Conservation (phyloP, 2,888 invertebrate genomes). For the Psylliodes chrysocephalus region DNA sequence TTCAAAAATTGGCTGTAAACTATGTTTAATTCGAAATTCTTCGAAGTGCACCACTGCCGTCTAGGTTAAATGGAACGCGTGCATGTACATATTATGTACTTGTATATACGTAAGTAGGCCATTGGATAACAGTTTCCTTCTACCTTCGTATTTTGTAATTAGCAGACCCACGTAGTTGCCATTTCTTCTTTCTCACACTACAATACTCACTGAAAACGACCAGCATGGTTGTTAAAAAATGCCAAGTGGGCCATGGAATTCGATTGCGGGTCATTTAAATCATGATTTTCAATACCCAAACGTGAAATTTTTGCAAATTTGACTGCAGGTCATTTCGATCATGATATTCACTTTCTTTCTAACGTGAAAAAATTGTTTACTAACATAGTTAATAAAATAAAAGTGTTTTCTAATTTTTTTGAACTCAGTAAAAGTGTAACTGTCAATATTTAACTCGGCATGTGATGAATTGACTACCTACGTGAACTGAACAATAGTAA, state of each 20-base stretch:
- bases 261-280: background rate
- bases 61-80: slow-evolving; percentile 14
- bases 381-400: too few species aligned
- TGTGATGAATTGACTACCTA: too few species aligned
- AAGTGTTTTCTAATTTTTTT: too few species aligned
- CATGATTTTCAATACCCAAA: background rate
- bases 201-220: background rate
- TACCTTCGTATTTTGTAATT: slow-evolving; percentile 29
- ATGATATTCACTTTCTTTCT: too few species aligned
- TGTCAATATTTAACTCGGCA: too few species aligned
- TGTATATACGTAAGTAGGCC: slow-evolving; percentile 26
- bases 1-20: too few species aligned
- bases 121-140: slow-evolving; percentile 27
- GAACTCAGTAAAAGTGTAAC: too few species aligned
- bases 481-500: too few species aligned
- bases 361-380: too few species aligned
- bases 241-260: slow-evolving; percentile 5
- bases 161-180: slow-evolving; percentile 15
- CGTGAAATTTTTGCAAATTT: too few species aligned
- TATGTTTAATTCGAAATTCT: too few species aligned
- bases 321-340: too few species aligned
- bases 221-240: background rate
- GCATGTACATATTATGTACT: slow-evolving; percentile 2
- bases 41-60: background rate
- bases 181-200: background rate